Conservation (phyloP, 2,888 invertebrate species). For the Neoascia interrupta region DNA sequence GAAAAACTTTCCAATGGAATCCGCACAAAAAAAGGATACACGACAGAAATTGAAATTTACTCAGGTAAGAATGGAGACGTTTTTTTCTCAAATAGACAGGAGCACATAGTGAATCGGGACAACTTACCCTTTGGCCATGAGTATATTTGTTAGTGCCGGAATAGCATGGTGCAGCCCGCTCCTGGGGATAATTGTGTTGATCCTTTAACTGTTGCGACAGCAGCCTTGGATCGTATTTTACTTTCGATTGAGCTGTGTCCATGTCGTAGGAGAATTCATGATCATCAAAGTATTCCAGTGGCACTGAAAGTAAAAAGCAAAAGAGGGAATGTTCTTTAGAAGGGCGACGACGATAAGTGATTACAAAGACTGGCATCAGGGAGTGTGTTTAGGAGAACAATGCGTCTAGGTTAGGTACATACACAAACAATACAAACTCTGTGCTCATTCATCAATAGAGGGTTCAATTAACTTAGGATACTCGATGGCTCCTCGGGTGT, state of each 20-base stretch:
- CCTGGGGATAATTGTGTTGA: conserved; percentile 73
- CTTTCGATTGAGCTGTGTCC: conserved; percentile 79
- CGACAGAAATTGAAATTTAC: background rate
- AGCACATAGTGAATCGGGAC: conserved; percentile 1
- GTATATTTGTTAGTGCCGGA: conserved; percentile 77
- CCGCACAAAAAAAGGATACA: background rate
- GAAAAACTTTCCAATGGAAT: background rate
- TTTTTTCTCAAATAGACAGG: background rate
- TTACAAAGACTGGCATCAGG: too few species aligned
- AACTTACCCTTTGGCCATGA: conserved; percentile 79
- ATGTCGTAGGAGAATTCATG: conserved; percentile 78
- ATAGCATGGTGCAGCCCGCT: conserved; percentile 77
- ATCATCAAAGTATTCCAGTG: conserved; percentile 78
- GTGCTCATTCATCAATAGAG: too few species aligned
- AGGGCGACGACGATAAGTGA: background rate
- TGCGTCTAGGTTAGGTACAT: background rate
- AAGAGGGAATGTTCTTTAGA: background rate
- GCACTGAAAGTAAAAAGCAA: conserved; percentile 70
- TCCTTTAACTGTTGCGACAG: conserved; percentile 77
- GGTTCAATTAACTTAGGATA: too few species aligned
- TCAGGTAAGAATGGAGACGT: background rate
- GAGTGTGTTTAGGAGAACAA: too few species aligned
- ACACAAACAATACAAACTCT: background rate
- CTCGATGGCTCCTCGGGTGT: too few species aligned
- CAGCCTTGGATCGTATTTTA: conserved; percentile 78